A percentile compares a stretch with the other conserved stretches of the same genome.
Conservation (phyloP, 2,797 vertebrate genomes). For the Aeoliscus strigatus region DNA sequence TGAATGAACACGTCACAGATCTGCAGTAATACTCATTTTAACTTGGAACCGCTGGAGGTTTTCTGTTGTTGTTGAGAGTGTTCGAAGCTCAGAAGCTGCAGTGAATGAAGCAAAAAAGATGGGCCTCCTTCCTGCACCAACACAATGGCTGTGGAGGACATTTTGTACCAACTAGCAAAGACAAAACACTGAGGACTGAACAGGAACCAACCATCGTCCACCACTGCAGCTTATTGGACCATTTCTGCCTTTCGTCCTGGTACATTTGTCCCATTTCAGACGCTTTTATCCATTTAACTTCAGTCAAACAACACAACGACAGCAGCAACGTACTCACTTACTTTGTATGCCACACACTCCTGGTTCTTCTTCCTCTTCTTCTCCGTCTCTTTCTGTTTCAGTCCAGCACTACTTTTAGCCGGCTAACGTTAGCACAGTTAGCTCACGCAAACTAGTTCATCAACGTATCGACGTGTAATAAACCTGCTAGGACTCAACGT, state of each 20-base stretch:
- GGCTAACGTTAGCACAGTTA: background rate
- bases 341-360: no score
- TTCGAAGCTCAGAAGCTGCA: background rate
- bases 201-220: background rate
- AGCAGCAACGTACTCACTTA: background rate
- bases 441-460: background rate
- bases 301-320: background rate
- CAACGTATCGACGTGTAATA: background rate
- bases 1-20: no score
- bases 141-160: slow-evolving; percentile 21
- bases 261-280: background rate
- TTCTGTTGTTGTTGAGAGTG: background rate
- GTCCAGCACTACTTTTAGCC: background rate
- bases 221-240: fast-evolving
- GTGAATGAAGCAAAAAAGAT: background rate
- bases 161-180: slow-evolving; percentile 1
- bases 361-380: background rate
- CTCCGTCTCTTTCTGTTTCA: background rate
- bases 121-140: background rate
- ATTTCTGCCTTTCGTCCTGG: no score
- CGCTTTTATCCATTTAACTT: background rate
- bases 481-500: background rate
- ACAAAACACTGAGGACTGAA: background rate
- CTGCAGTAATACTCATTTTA: no score
- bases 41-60: no score